Percentiles rank a stretch among this genome's conserved stretches.
These are phyloP conservation scores for Protomyctophum bolini DNA, from an alignment of 2,113 vertebrate genomes.

Conservation along the genomic window DNA sequence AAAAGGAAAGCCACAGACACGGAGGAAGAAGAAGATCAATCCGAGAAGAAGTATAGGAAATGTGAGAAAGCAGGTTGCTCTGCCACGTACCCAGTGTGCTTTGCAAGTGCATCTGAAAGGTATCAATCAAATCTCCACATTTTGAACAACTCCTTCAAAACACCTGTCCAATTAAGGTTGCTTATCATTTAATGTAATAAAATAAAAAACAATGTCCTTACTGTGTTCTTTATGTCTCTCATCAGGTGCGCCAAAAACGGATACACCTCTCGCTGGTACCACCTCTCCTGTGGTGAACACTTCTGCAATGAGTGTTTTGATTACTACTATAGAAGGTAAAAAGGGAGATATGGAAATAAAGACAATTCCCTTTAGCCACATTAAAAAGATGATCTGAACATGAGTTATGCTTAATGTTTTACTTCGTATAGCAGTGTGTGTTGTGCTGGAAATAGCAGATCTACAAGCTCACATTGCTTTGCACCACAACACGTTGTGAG, in stretches of 20 bases:
- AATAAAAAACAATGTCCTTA: too few relatives aligned
- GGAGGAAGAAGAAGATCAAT: slow-evolving; percentile 91
- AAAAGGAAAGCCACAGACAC: slow-evolving; percentile 88
- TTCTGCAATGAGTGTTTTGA: slow-evolving; percentile 99
- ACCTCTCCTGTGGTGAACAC: slow-evolving; percentile 97
- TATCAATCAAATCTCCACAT: slow-evolving; percentile 54
- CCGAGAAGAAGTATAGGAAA: slow-evolving; percentile 97
- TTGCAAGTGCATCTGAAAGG: slow-evolving; percentile 97
- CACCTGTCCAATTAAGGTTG: too few relatives aligned
- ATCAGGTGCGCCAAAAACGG: slow-evolving; percentile 97
- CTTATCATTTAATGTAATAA: too few relatives aligned
- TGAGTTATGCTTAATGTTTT: too few relatives aligned
- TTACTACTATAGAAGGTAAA: slow-evolving; percentile 96
- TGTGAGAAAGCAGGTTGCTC: slow-evolving; percentile 98
- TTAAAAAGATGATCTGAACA: not conserved
- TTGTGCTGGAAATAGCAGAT: too few relatives aligned
- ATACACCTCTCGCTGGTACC: slow-evolving; percentile 98
- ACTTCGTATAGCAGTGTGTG: too few relatives aligned
- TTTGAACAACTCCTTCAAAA: too few relatives aligned
- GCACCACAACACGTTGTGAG: too few relatives aligned
- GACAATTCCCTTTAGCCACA: slow-evolving; percentile 9
- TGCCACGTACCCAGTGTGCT: slow-evolving; percentile 92
- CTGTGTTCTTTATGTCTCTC: slow-evolving; percentile 1
- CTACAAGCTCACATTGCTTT: too few relatives aligned
- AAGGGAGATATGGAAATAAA: not conserved